Evolutionary conservation across 2,888 invertebrate species (phyloP).

Genomic region (Leptopterna dolabrata): DNA sequence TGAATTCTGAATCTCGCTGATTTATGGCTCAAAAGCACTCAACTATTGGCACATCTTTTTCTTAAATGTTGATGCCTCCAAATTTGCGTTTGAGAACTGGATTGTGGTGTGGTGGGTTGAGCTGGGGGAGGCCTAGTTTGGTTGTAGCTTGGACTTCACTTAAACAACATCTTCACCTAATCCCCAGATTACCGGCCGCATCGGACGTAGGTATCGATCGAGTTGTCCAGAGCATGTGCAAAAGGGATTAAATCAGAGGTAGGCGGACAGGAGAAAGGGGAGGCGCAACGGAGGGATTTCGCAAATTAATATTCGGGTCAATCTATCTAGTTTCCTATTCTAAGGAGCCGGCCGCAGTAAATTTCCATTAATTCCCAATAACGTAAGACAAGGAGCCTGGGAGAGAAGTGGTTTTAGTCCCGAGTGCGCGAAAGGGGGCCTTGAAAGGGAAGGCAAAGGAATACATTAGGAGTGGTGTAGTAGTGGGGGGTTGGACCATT

Average conservation of each 20-base stretch:
- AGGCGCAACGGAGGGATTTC: background rate
- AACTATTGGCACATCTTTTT: no score
- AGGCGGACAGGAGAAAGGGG: background rate
- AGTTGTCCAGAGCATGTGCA: conserved; percentile 48
- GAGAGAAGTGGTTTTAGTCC: conserved; percentile 25
- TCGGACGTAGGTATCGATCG: conserved; percentile 16
- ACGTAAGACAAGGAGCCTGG: conserved; percentile 45
- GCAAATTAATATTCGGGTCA: conserved; percentile 54
- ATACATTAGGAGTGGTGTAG: conserved; percentile 30
- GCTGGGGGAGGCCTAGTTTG: background rate
- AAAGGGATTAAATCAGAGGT: conserved; percentile 38
- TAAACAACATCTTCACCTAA: background rate
- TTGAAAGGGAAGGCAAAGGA: conserved; percentile 54
- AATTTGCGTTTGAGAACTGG: background rate
- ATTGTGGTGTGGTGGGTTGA: background rate
- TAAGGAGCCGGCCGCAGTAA: conserved; percentile 51
- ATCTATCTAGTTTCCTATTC: conserved; percentile 55
- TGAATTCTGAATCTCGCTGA: no score
- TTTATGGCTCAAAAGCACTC: no score
- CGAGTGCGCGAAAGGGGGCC: conserved; percentile 25
- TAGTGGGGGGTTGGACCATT: conserved; percentile 8
- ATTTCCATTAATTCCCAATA: conserved; percentile 55
- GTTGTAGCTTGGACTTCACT: background rate
- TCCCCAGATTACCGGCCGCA: background rate
- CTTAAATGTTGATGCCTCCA: no score